Conservation (phyloP, 2,888 invertebrate species). For the Platycnemis pennipes region DNA sequence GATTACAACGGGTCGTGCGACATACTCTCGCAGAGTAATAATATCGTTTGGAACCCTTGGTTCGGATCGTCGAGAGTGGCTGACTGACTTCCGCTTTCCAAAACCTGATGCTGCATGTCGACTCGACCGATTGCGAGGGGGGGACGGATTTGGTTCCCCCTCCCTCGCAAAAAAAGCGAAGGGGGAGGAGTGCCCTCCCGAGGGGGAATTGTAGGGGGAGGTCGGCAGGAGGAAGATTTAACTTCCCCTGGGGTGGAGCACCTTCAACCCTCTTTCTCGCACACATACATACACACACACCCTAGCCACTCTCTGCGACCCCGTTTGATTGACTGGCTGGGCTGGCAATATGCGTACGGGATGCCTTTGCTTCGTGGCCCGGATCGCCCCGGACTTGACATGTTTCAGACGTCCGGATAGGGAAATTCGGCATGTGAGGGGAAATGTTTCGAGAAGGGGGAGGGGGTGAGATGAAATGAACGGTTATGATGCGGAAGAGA, state of each 20-base stretch:
- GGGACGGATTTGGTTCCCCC: no score
- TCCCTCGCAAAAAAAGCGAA: no score
- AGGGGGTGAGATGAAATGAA: not conserved
- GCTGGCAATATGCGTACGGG: not conserved
- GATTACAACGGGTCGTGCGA: no score
- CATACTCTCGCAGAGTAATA: no score
- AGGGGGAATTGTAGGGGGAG: not conserved
- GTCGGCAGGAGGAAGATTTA: not conserved
- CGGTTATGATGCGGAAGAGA: constrained; percentile 8
- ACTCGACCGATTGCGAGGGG: no score
- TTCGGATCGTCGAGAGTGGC: no score
- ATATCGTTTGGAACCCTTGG: no score
- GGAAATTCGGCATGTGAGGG: constrained; percentile 40
- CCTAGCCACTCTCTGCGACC: not conserved
- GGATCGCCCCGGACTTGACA: constrained; percentile 22
- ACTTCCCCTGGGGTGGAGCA: not conserved
- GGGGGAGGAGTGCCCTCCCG: no score
- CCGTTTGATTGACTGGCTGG: constrained; percentile 49
- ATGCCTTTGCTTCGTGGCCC: constrained; percentile 32
- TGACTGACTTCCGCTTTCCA: no score
- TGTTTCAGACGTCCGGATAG: constrained; percentile 38
- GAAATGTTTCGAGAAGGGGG: not conserved
- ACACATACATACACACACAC: not conserved
- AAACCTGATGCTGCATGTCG: no score
- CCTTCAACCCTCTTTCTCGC: not conserved